phyloP scores from a whole-genome alignment of 2,113 vertebrate species.

The Felis chaus region DNA sequence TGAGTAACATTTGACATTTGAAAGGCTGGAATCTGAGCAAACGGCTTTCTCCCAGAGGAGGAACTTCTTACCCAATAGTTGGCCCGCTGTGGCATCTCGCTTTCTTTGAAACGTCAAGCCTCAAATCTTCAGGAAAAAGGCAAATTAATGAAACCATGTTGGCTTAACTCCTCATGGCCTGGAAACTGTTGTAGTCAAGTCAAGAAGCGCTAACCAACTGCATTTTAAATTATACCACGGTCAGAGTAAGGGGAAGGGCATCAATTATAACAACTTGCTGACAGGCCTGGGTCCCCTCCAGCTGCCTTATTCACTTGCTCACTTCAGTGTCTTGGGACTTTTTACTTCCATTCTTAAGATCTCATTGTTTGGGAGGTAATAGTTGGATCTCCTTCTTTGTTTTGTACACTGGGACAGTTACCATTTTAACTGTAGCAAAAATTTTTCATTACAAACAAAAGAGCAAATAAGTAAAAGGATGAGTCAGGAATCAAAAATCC shows the following conservation, averaged over 20 bases:
- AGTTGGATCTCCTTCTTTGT: constrained; percentile 29
- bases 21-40: constrained; percentile 76
- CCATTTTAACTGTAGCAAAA: neutral
- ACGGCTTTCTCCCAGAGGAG: constrained; percentile 80
- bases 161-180: constrained; percentile 74
- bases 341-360: constrained; percentile 36
- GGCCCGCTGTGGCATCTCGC: constrained; percentile 64
- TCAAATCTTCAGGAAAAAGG: constrained; percentile 53
- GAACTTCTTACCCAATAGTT: constrained; percentile 81
- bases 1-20: constrained; percentile 89
- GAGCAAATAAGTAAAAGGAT: neutral
- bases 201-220: neutral
- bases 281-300: neutral
- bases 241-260: neutral
- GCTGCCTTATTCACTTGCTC: neutral
- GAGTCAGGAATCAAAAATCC: neutral
- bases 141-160: constrained; percentile 67
- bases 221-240: neutral
- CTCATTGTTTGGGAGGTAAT: neutral
- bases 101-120: constrained; percentile 79
- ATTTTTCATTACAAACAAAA: neutral
- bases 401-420: neutral
- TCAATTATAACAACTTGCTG: neutral
- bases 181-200: constrained; percentile 59
- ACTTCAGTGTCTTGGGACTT: neutral